These are phyloP conservation scores for Drosophila orena DNA, from an alignment of 1,140 invertebrate species.

Conservation along the genomic window DNA sequence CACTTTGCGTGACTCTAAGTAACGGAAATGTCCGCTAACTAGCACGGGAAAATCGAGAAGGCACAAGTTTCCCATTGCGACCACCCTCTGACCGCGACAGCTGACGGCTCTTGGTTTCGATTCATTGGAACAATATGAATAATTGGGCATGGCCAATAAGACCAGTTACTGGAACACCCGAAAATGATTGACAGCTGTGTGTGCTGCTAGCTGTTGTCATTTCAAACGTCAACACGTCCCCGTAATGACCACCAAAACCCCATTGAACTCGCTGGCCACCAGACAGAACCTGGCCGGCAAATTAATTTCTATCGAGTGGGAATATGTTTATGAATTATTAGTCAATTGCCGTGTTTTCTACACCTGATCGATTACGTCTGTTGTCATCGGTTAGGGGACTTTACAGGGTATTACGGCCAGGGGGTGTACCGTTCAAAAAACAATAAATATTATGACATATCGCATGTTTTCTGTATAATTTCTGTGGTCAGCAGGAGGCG, in stretches of 20 bases:
- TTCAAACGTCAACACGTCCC: slow-evolving; percentile 78
- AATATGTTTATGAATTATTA: slow-evolving; percentile 83
- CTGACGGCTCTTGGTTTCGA: slow-evolving; percentile 58
- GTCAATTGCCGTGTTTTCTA: slow-evolving; percentile 63
- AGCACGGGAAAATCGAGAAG: slow-evolving; percentile 6
- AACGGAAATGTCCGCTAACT: slow-evolving; percentile 33
- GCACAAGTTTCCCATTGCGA: slow-evolving; percentile 49
- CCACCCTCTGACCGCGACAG: slow-evolving; percentile 42
- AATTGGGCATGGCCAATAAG: slow-evolving; percentile 69
- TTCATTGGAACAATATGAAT: slow-evolving; percentile 78
- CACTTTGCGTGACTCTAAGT: slow-evolving; percentile 44
- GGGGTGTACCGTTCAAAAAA: slow-evolving; percentile 34
- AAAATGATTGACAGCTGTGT: slow-evolving; percentile 74
- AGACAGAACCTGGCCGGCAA: slow-evolving; percentile 42
- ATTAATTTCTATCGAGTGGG: slow-evolving; percentile 74
- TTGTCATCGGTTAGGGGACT: slow-evolving; percentile 17
- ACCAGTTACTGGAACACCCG: slow-evolving; percentile 62
- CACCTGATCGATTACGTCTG: slow-evolving; percentile 76
- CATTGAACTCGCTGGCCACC: slow-evolving; percentile 2
- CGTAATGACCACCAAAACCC: slow-evolving; percentile 56
- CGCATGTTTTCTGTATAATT: slow-evolving; percentile 78
- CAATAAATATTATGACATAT: slow-evolving; percentile 79
- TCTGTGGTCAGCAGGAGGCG: slow-evolving; percentile 57
- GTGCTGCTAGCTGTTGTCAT: slow-evolving; percentile 50
- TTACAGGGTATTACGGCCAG: neutral